phyloP scores from a whole-genome alignment of 2,888 invertebrate species.

The Sericinus montela region DNA sequence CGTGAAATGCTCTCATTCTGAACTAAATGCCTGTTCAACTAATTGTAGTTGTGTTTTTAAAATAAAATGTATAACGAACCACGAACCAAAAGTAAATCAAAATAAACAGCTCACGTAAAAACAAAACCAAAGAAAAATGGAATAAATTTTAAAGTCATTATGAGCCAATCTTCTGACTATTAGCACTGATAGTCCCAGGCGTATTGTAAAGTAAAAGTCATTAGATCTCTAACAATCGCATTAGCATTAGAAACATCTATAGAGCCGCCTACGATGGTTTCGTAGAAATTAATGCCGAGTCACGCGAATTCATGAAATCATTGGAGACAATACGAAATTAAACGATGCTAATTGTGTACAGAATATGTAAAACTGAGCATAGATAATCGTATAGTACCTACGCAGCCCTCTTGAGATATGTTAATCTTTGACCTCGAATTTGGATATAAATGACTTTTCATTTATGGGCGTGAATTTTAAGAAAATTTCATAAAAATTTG shows the following conservation, averaged over 20 bases:
- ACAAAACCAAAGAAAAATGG: neutral
- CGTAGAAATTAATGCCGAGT: constrained; percentile 16
- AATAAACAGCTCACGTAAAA: neutral
- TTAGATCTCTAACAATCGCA: constrained; percentile 9
- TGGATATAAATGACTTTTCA: no score
- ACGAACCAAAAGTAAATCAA: neutral
- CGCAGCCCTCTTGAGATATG: no score
- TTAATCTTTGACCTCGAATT: no score
- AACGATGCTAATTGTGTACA: neutral
- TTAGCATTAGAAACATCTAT: constrained; percentile 12
- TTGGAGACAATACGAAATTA: constrained; percentile 14
- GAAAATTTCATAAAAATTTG: no score
- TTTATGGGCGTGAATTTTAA: no score
- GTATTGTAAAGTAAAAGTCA: constrained; percentile 12
- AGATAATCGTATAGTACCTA: no score
- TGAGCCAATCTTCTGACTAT: neutral
- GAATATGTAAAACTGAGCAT: no score
- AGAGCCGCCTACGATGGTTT: constrained; percentile 13
- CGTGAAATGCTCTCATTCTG: no score
- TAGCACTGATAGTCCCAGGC: neutral
- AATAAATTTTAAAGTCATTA: constrained; percentile 3
- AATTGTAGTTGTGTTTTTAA: no score
- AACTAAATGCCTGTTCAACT: no score
- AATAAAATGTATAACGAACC: no score
- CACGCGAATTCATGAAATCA: constrained; percentile 12